Percentiles rank a stretch among this genome's conserved stretches.
Conservation (phyloP, 2,888 invertebrate species). For the Lepidochrysops patricia region DNA sequence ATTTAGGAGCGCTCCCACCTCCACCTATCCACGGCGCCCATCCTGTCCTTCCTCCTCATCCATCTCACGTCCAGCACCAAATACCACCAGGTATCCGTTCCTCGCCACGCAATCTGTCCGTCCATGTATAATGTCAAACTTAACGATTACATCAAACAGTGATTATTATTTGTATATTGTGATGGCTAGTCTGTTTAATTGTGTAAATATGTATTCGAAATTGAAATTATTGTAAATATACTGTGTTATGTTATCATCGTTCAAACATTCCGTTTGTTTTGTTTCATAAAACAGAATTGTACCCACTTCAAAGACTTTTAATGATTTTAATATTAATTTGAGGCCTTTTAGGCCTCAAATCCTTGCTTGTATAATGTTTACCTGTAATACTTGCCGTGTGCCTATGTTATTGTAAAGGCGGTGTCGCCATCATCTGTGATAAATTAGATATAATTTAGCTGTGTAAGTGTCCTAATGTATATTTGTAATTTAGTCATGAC, state of each 20-base stretch:
- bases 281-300: background rate
- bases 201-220: constrained; percentile 36
- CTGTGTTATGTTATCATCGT: background rate
- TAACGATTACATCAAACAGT: constrained; percentile 24
- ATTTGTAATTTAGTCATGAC: constrained; percentile 56
- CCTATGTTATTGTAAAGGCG: constrained; percentile 57
- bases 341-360: constrained; percentile 46
- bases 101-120: constrained; percentile 81
- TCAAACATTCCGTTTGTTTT: background rate
- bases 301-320: background rate
- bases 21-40: constrained; percentile 64
- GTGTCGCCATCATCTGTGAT: constrained; percentile 67
- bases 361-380: constrained; percentile 53
- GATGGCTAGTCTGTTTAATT: constrained; percentile 64
- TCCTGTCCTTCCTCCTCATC: constrained; percentile 69
- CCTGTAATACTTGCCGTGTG: constrained; percentile 45
- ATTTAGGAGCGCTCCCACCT: constrained; percentile 71
- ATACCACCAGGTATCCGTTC: constrained; percentile 63
- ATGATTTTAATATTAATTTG: constrained; percentile 14
- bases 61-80: constrained; percentile 56
- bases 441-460: constrained; percentile 52
- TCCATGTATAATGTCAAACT: constrained; percentile 77
- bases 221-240: constrained; percentile 35
- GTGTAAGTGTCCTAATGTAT: constrained; percentile 51
- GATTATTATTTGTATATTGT: constrained; percentile 47